Evolutionary conservation across 1,140 invertebrate genomes (phyloP), one percentile per base, ranked within the genome.

Genomic region (Galendromus occidentalis): DNA sequence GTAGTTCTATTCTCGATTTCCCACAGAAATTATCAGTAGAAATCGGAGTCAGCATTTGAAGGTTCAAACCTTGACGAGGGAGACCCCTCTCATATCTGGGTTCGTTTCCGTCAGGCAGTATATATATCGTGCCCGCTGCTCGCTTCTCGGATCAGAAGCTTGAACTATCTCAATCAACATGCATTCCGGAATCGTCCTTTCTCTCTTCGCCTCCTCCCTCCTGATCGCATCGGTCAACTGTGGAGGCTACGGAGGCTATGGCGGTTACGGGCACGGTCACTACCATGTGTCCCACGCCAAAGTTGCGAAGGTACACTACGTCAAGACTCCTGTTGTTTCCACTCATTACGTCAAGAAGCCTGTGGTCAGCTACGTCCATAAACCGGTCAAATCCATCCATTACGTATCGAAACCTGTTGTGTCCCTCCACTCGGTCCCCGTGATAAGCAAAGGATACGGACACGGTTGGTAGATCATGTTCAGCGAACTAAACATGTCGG

Each of bases 311-410:
- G 22, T 59, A 2, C 25, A 17, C 14, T 59, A 59, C 22, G 51
- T 59, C 25, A 59, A 59, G 9, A 59, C 51, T 4, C 51, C 51
- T 4, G 22, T 59, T 1, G 51, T 59, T 59, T 59, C 51, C n/a
- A 59, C 51, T 2, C 51, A 59, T 25, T 59, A 59, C 51, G 51
- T 59, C 12, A 59, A 59, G 33, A 59, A 59, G 20, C 51, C 51
- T 14, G 51, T 59, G 51, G 51, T 59, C 22, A 59, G 51, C 22
- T 59, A 59, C 51, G 33, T 59, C 22, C 22, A 17, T 4, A 59
- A 59, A 59, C 51, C 51, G 20, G 51, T 59, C 33, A 59, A 59
- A 22, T 59, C 51, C 6, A 22, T 59, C 33, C 51, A 59, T 22
- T 59, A 59, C 25, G 51, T 59, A 1, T 20, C 14, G 2, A 59